Evolutionary conservation across 2,888 invertebrate genomes (phyloP).

Genomic region (Diarsia mendica): DNA sequence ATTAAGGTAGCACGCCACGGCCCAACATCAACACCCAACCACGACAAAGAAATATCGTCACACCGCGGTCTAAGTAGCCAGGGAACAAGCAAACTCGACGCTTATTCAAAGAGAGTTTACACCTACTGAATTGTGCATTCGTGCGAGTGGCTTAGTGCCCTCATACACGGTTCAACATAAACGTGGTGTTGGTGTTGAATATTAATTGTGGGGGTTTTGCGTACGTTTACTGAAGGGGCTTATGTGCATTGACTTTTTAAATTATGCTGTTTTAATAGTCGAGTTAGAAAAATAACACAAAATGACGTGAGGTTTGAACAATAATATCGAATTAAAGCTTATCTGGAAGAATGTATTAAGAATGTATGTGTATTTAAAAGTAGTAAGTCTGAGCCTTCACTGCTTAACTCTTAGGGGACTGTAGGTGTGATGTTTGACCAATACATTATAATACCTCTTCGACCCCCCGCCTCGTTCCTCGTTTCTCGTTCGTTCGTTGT

Average conservation of each 20-base stretch:
- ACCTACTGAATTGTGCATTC: slow-evolving; percentile 50
- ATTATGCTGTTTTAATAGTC: background rate
- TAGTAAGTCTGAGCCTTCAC: background rate
- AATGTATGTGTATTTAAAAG: too few relatives aligned
- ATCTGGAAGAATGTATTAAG: background rate
- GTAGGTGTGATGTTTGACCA: background rate
- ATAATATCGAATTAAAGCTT: background rate
- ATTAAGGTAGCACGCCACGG: background rate
- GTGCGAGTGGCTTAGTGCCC: slow-evolving; percentile 38
- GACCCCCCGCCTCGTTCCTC: too few relatives aligned
- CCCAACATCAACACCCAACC: slow-evolving; percentile 13
- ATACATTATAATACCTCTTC: too few relatives aligned
- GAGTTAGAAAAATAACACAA: background rate
- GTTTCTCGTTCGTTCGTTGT: too few relatives aligned
- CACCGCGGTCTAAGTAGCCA: slow-evolving; percentile 48
- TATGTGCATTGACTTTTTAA: background rate
- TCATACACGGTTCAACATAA: slow-evolving; percentile 30
- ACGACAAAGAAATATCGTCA: slow-evolving; percentile 46
- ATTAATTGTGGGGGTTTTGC: slow-evolving; percentile 7
- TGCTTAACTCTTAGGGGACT: background rate
- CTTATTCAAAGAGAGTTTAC: slow-evolving; percentile 56
- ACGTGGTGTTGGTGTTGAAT: slow-evolving; percentile 2
- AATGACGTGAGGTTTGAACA: background rate
- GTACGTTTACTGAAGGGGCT: background rate
- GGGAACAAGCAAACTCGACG: slow-evolving; percentile 51